A percentile compares a stretch with the other conserved stretches of the same genome.
Conservation (phyloP, 2,797 vertebrate genomes). For the Dromococcyx pavoninus region DNA sequence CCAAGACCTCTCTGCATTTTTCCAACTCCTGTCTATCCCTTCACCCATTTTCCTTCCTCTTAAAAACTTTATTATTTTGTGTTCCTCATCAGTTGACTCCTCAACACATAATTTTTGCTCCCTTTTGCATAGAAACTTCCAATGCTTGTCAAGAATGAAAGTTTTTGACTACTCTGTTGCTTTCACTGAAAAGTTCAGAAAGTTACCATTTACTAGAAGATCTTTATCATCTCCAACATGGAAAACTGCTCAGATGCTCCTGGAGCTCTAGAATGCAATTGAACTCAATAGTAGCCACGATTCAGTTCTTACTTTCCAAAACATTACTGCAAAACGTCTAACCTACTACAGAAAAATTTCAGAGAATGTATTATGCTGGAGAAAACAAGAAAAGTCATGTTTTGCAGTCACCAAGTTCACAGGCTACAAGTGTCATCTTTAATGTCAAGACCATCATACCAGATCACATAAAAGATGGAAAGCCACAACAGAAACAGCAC, state of each 20-base stretch:
- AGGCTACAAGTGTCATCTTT: background rate
- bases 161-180: background rate
- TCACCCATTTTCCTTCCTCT: background rate
- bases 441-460: background rate
- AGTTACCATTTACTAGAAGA: background rate
- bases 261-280: background rate
- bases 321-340: background rate
- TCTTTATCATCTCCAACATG: background rate
- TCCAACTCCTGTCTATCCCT: background rate
- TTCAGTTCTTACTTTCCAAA: background rate
- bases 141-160: background rate
- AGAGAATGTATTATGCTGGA: background rate
- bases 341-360: background rate
- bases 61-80: background rate
- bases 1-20: background rate
- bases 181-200: background rate
- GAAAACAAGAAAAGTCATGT: background rate
- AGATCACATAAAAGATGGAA: background rate
- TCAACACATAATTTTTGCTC: background rate
- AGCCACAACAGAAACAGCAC: background rate
- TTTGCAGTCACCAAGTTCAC: background rate
- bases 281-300: background rate
- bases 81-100: background rate
- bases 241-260: background rate
- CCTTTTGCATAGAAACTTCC: background rate